Percentiles rank a stretch among this genome's conserved stretches.
These are phyloP conservation scores for Achatina immaculata DNA, from an alignment of 1,140 invertebrate genomes.

Conservation along the genomic window DNA sequence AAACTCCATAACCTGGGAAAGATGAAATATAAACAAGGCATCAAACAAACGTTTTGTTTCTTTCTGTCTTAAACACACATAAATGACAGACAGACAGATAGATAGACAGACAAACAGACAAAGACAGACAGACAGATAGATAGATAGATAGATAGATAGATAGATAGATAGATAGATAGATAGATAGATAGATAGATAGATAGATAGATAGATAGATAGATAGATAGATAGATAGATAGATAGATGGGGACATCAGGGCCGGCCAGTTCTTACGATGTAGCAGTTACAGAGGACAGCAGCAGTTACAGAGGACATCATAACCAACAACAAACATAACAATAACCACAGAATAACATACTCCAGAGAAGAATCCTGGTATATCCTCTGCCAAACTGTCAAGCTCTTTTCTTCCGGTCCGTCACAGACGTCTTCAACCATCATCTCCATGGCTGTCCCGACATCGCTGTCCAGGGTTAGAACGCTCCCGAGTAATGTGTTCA, in stretches of 20 bases:
- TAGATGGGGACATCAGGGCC: not conserved
- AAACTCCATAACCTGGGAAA: not conserved
- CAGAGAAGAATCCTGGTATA: not conserved
- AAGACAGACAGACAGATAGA: constrained; percentile 22
- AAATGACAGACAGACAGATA: no score
- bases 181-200: constrained; percentile 22
- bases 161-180: constrained; percentile 22
- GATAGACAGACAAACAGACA: no score
- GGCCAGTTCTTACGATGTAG: no score
- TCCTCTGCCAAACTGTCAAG: not conserved
- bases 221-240: constrained; percentile 22
- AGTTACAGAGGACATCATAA: no score
- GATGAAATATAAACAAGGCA: no score
- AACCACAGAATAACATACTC: not conserved
- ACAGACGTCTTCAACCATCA: not conserved
- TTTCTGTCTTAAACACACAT: no score
- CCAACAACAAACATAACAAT: no score
- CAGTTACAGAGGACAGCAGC: no score
- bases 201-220: constrained; percentile 22
- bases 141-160: constrained; percentile 22
- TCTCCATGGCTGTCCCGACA: not conserved
- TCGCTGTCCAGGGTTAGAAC: not conserved
- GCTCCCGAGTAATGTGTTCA: not conserved
- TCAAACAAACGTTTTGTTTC: no score
- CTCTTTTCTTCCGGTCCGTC: not conserved